phyloP scores from a whole-genome alignment of 2,797 vertebrate genomes.

The Hybognathus amarus region DNA sequence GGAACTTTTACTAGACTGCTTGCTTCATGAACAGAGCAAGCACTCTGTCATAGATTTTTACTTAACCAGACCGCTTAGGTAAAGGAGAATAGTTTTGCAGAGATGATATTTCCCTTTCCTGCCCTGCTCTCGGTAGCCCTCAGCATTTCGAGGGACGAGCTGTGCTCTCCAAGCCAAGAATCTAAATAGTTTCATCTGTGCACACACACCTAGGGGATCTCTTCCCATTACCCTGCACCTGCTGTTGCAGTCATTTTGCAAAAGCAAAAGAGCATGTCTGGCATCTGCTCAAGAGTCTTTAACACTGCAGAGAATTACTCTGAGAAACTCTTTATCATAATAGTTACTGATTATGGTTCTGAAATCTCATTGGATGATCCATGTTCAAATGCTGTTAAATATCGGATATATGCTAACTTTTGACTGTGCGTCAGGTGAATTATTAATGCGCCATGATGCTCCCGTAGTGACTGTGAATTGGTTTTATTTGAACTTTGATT shows the following conservation, averaged over 20 bases:
- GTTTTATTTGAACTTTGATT: neutral
- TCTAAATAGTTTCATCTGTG: slow-evolving; percentile 56
- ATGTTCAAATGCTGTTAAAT: neutral
- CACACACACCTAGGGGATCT: slow-evolving; percentile 52
- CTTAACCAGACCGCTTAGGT: slow-evolving; percentile 16
- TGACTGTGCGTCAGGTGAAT: neutral
- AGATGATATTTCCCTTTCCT: neutral
- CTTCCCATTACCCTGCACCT: slow-evolving; percentile 48
- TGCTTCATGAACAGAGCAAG: neutral
- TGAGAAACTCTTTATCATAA: slow-evolving; percentile 28
- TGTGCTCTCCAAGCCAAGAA: slow-evolving; percentile 48
- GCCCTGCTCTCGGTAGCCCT: slow-evolving; percentile 47
- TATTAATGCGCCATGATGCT: neutral
- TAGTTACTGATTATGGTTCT: slow-evolving; percentile 4
- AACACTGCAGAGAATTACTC: slow-evolving; percentile 11
- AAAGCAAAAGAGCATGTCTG: slow-evolving; percentile 36
- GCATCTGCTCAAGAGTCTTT: slow-evolving; percentile 37
- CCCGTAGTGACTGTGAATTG: neutral
- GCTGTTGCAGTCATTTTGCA: slow-evolving; percentile 42
- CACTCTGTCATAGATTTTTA: neutral
- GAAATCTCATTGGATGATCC: slow-evolving; percentile 17
- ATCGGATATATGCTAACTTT: neutral
- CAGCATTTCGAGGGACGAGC: slow-evolving; percentile 10
- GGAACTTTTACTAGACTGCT: slow-evolving; percentile 2
- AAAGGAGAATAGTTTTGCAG: slow-evolving; percentile 21